Base-by-base conservation (phyloP, 2,888 invertebrate genomes). In the Molorchus minor region DNA sequence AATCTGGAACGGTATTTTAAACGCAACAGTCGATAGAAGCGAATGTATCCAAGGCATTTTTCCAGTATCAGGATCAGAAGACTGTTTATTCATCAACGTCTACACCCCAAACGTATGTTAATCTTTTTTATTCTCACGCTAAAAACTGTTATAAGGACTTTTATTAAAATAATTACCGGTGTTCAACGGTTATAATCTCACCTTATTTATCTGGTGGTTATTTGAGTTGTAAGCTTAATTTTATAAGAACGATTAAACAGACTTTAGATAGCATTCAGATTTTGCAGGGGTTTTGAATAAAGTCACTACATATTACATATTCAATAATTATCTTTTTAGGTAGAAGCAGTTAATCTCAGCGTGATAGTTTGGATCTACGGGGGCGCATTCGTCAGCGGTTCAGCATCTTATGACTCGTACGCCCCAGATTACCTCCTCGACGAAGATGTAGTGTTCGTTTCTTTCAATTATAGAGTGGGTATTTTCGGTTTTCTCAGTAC, bases 401-500 rank as follows among this genome's bases (percentile, higher is more conserved):
- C 76, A 2, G 78, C 77, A 45, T 75, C 70, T 64, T 65, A 64
- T 4, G 74, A 77, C 47, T 62, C 73, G 21, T 75, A 72, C 58
- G 79, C 79, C 4, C 80, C 80, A 29, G 72, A 79, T 21, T 79
- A 77, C 63, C 70, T 81, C 44, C 72, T 81, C 65, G 72, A 69
- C 2, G 74, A 78, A 68, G 76, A 80, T 67, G 71, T 80, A 35
- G 76, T 81, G 36, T 58, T 80, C 21, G 79, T 81, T 8, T 58
- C 72, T 13, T 74, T 80, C 45, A 81, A 81, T 60, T 80, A 80
- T 57, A 69, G 81, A 43, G 58, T 80, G 40, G 80, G 80, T 33
- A 69, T 72, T 75, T 47, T 56, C 84, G 84, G 84, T 16, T 85
- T 85, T 61, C 76, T 84, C 16, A 81, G 81, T 35, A 73, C 84